Base-by-base conservation (phyloP, 2,797 vertebrate genomes). In the Fundulus diaphanus region DNA sequence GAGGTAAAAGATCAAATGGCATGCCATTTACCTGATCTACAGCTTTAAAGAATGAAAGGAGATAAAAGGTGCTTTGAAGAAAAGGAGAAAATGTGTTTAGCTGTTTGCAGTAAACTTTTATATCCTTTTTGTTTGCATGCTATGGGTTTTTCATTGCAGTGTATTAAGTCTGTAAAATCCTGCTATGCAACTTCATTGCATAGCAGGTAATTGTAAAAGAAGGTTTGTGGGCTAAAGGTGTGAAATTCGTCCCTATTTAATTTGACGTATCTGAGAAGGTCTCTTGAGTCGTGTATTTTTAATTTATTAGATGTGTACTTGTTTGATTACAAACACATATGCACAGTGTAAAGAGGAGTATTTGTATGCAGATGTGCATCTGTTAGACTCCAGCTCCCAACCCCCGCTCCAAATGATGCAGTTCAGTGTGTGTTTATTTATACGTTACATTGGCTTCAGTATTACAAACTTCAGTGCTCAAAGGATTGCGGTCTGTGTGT, bases 351-450 rank as follows among this genome's bases (percentile, higher is more conserved):
- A 48, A 40, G 37, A 1, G 1, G 56, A 13, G 7, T 22, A 2
- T 63, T 27, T 54, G 37, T 61, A 42, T 72, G 61, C 49, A 27
- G 16, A 44, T 59, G 5, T 48, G 44, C 68, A 33, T 82, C 52
- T 52, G 51, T 82, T 80, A 76, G 70, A 51, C 85, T 66, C 44
- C 51, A 61, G 70, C 67, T 71, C 61, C 54, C 37, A n/a, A n/a
- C 63, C 63, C 63, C 63, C 37, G 27, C 37, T 65, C n/a, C 44
- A 71, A 73, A 71, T 87, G 82, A 80, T 89, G 72, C 85, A 79
- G 90, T 79, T 90, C 78, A 82, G 57, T 49, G 1, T 59, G 56
- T 82, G 76, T 90, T 84, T 90, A 82, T 93, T 90, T 91, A 84
- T 87, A 84, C 48, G 67, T 69, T 66, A 82, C 80, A 74, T 86